Conservation (phyloP, 37 sponge, comb jelly and placozoan species). For the Chondrilla cf. caribensis region DNA sequence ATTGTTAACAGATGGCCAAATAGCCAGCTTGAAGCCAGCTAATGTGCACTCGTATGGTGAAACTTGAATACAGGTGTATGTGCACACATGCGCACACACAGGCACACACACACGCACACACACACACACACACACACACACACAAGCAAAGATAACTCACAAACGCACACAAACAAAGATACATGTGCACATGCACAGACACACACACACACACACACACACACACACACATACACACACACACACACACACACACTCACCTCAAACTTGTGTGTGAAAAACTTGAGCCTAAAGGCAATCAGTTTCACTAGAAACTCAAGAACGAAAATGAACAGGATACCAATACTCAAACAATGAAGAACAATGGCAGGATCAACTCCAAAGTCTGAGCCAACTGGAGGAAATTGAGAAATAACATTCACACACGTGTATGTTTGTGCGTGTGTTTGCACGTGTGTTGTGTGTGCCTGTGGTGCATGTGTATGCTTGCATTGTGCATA, state of each 20-base stretch:
- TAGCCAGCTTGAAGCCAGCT: too few relatives aligned
- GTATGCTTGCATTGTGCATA: background rate
- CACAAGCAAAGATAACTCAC: background rate
- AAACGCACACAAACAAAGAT: too few relatives aligned
- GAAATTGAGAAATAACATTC: background rate
- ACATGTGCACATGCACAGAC: too few relatives aligned
- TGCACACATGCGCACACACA: background rate
- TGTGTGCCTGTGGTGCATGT: too few relatives aligned
- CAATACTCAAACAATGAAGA: constrained; percentile 58
- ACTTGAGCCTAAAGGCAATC: constrained; percentile 74
- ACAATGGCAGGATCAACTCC: constrained; percentile 70
- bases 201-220: background rate
- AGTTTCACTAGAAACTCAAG: constrained; percentile 74
- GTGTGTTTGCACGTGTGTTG: background rate
- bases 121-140: background rate
- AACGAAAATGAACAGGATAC: constrained; percentile 68
- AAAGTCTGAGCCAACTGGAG: constrained; percentile 24
- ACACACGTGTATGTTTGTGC: background rate
- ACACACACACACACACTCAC: constrained; percentile 21
- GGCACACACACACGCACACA: background rate
- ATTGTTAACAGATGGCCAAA: too few relatives aligned
- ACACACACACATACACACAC: background rate
- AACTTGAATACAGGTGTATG: too few relatives aligned
- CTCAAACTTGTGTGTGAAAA: constrained; percentile 89
- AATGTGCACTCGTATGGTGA: too few relatives aligned